Conservation (phyloP, 2,113 vertebrate genomes). For the Fukomys damarensis region DNA sequence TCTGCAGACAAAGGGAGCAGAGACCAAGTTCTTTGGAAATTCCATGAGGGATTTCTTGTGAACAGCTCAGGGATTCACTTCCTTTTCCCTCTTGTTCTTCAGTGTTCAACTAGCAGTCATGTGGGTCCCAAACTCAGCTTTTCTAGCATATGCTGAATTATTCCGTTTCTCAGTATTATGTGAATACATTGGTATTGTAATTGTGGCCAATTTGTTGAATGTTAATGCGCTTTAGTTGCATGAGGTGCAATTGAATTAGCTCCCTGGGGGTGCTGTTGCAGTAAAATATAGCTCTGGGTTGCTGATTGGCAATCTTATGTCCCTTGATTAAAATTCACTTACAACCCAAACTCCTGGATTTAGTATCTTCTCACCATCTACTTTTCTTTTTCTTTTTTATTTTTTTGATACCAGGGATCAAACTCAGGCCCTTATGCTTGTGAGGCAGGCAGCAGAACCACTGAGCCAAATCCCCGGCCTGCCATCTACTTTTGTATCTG, state of each 20-base stretch:
- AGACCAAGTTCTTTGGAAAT: not conserved
- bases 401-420: no score
- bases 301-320: conserved; percentile 56
- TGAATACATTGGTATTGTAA: conserved; percentile 49
- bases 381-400: no score
- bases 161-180: conserved; percentile 33
- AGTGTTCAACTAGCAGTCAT: conserved; percentile 1
- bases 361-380: conserved; percentile 22
- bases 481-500: conserved; percentile 1
- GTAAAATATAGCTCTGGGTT: conserved; percentile 52
- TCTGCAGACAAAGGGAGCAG: not conserved
- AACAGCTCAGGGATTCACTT: not conserved
- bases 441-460: no score
- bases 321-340: conserved; percentile 66
- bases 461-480: no score
- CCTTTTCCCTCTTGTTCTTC: not conserved
- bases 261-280: conserved; percentile 59
- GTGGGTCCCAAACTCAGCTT: conserved; percentile 38
- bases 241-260: conserved; percentile 68
- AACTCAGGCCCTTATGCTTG: no score
- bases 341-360: conserved; percentile 37
- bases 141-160: conserved; percentile 42
- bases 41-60: not conserved
- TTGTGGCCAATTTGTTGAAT: conserved; percentile 64
- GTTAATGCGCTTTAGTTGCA: conserved; percentile 70